phyloP scores from a whole-genome alignment of 2,888 invertebrate species.

The Zhuqinia jingwanae region DNA sequence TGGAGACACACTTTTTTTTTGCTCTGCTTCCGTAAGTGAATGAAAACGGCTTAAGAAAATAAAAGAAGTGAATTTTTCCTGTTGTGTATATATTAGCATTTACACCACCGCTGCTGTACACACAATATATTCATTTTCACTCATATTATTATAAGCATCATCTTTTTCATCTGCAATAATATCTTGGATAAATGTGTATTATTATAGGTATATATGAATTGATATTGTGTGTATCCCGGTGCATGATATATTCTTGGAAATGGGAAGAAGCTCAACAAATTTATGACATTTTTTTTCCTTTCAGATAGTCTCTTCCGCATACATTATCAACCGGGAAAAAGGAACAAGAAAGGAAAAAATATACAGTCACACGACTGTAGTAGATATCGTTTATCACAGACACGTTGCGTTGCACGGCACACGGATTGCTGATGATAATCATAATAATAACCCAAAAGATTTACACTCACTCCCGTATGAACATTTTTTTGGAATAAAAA shows the following conservation, averaged over 20 bases:
- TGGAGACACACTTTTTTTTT: not conserved
- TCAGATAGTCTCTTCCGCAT: conserved; percentile 77
- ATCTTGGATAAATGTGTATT: not conserved
- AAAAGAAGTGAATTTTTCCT: conserved; percentile 51
- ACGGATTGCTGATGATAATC: conserved; percentile 7
- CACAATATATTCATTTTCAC: conserved; percentile 12
- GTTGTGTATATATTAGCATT: conserved; percentile 52
- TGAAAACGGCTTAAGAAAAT: conserved; percentile 55
- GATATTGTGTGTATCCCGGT: not conserved
- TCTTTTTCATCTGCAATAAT: not conserved
- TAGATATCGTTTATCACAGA: conserved; percentile 9
- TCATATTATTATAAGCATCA: not conserved
- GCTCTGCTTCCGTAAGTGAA: conserved; percentile 40
- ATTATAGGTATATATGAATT: not conserved
- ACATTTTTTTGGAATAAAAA: conserved; percentile 17
- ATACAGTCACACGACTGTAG: conserved; percentile 10
- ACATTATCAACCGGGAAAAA: conserved; percentile 76
- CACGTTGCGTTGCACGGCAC: conserved; percentile 38
- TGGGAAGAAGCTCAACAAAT: conserved; percentile 74
- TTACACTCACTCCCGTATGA: conserved; percentile 36
- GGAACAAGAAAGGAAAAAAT: conserved; percentile 11
- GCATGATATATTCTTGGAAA: conserved; percentile 4
- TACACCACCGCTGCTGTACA: conserved; percentile 13
- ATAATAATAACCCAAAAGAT: conserved; percentile 39
- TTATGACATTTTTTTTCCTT: conserved; percentile 80